A percentile compares a stretch with the other conserved stretches of the same genome.
phyloP scores from a whole-genome alignment of 2,888 invertebrate genomes.

The Diogma glabrata region DNA sequence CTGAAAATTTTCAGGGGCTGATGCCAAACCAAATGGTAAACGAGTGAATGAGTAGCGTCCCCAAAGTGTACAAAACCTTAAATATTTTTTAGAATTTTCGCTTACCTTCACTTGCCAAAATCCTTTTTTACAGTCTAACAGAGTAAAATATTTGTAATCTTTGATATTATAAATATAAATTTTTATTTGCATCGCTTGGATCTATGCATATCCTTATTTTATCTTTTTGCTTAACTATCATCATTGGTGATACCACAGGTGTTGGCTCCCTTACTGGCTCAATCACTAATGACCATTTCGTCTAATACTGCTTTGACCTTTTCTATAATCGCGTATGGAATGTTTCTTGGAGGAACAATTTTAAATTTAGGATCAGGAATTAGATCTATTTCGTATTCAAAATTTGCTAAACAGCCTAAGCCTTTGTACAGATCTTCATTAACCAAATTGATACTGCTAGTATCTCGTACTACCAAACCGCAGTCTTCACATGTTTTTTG shows the following conservation, averaged over 20 bases:
- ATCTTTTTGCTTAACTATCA: constrained; percentile 15
- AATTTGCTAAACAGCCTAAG: constrained; percentile 17
- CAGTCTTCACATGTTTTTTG: too few relatives aligned
- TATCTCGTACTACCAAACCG: too few relatives aligned
- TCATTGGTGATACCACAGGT: constrained; percentile 17
- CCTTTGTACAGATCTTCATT: constrained; percentile 5
- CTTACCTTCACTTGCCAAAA: too few relatives aligned
- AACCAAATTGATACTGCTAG: too few relatives aligned
- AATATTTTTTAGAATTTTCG: too few relatives aligned
- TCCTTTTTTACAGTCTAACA: too few relatives aligned
- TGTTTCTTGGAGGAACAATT: constrained; percentile 15
- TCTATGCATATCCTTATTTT: constrained; percentile 16
- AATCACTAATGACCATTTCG: constrained; percentile 15
- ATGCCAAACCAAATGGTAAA: too few relatives aligned
- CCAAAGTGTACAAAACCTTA: too few relatives aligned
- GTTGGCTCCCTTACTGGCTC: constrained; percentile 16
- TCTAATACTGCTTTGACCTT: constrained; percentile 18
- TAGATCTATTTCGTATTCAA: constrained; percentile 17
- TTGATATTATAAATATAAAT: too few relatives aligned
- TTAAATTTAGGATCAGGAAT: constrained; percentile 15
- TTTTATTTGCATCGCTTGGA: constrained; percentile 14
- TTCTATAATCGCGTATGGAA: constrained; percentile 17
- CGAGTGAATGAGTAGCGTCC: too few relatives aligned
- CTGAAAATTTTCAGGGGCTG: too few relatives aligned
- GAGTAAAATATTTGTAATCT: too few relatives aligned